Base-by-base conservation (phyloP, 2,797 vertebrate genomes). In the Sphenopsis melanotis region DNA sequence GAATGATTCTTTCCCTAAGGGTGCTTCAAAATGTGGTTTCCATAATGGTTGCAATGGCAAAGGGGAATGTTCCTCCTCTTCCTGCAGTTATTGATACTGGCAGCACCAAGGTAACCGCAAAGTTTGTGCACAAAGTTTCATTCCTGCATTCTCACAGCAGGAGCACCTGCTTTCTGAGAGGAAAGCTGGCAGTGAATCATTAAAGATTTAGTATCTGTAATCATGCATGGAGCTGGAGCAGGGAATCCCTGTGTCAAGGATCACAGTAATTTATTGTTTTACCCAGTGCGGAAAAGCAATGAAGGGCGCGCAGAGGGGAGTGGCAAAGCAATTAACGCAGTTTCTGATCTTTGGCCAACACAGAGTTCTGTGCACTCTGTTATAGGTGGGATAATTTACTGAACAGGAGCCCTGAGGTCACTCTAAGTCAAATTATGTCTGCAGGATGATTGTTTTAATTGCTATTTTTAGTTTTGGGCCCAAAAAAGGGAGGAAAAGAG, bases 341-440 rank as follows among this genome's bases (percentile, higher is more conserved):
- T 89, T 95, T 84, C 79, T 95, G 91, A 72, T 79, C 80, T 94
- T 95, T 84, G 81, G 66, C 93, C 83, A 79, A 23, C 74, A 9
- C 37, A 27, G 26, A 44, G 53, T 39, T 92, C 79, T 1, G 1
- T 89, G 72, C 12, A 39, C 2, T 6, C 76, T 83, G 52, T 77
- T 88, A 32, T 8, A 78, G 76, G 69, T 83, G 85, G 89, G 89
- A 90, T 94, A 47, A 78, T 37, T 65, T 83, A 78, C 72, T 1
- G 3, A 88, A 71, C 69, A 90, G 83, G 74, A 91, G 65, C 69
- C 46, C 41, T 72, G 83, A 93, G 65, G 83, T 90, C 55, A 55
- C n/a, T 83, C 24, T 7, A 68, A 89, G 46, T 77, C 80, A 87
- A 88, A 64, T 56, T 68, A 71, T 37, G 36, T 49, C 75, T 75